Conservation (phyloP, 2,113 vertebrate species). For the Toxostoma redivivum region DNA sequence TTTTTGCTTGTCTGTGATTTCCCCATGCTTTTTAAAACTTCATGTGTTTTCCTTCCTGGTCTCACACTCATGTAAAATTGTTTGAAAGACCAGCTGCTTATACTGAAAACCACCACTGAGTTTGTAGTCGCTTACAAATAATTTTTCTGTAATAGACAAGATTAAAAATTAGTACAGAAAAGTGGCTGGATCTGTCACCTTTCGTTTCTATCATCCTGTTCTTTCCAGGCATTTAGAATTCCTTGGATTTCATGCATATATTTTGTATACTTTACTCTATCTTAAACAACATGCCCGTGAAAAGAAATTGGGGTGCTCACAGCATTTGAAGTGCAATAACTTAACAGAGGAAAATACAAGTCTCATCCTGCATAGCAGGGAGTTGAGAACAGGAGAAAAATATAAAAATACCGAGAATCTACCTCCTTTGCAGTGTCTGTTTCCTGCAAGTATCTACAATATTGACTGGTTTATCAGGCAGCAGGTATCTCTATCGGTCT, state of each 20-base stretch:
- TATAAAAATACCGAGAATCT: neutral
- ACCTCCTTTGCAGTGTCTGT: neutral
- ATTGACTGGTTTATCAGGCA: conserved; percentile 70
- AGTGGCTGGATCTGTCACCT: neutral
- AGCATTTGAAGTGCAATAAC: neutral
- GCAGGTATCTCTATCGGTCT: conserved; percentile 67
- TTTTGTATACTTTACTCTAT: neutral
- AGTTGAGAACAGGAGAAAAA: neutral
- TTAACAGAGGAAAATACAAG: neutral
- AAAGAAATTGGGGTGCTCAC: neutral
- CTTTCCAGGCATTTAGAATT: neutral
- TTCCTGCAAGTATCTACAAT: conserved; percentile 47
- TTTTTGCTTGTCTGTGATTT: neutral
- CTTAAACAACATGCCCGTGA: neutral
- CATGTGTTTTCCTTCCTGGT: neutral
- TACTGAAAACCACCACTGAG: neutral
- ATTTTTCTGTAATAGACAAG: neutral
- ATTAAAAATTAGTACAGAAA: neutral
- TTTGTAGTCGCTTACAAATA: neutral
- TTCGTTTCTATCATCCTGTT: neutral
- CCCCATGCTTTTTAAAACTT: neutral
- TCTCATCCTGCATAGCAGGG: neutral
- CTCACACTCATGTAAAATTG: neutral
- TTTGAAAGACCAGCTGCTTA: neutral
- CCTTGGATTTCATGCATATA: neutral